Base-by-base conservation (phyloP, 2,797 vertebrate species). In the Pagetopsis macropterus region DNA sequence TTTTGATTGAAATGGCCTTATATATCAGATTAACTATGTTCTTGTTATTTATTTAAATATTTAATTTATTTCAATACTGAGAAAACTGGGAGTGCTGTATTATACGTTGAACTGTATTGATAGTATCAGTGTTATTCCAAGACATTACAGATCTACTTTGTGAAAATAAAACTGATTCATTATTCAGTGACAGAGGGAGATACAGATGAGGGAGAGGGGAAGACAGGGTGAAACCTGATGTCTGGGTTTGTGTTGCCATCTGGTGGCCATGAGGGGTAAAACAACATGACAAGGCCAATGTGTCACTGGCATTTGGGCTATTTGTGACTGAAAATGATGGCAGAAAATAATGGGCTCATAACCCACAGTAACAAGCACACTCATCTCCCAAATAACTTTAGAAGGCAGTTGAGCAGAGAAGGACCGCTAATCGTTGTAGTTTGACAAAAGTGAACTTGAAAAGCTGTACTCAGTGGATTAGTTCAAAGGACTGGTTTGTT, bases 241-340 rank as follows among this genome's bases (percentile, higher is more conserved):
- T 65, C 68, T 88, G 78, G 67, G 82, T 90, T 82, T 87, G 68
- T 82, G 84, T 82, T 90, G 90, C 89, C 90, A 90, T 85, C 89
- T 65, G 3, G 41, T 90, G 90, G 88, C 56, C 45, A 23, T 11
- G 23, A 21, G 13, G 6, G 61, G 84, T 63, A 91, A 17, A 72
- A 72, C 84, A 87, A 51, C 68, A 72, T 82, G 50, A 75, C 55
- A 45, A 66, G 45, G 54, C 51, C 60, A 70, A 55, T 45, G 40
- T 61, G 54, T 75, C 74, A 74, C 14, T 12, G 16, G 57, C 57
- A 64, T 82, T 76, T 65, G 62, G 75, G 68, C 46, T 68, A 21
- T 84, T 61, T 75, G 68, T 72, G 74, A 82, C 70, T 77, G 56
- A 59, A 82, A 78, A 84, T 74, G 71, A 84, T 77, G 76, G 63